Percentiles rank a stretch among this genome's conserved stretches.
phyloP scores from a whole-genome alignment of 1,140 invertebrate species.

The Trinorchestia longiramus region DNA sequence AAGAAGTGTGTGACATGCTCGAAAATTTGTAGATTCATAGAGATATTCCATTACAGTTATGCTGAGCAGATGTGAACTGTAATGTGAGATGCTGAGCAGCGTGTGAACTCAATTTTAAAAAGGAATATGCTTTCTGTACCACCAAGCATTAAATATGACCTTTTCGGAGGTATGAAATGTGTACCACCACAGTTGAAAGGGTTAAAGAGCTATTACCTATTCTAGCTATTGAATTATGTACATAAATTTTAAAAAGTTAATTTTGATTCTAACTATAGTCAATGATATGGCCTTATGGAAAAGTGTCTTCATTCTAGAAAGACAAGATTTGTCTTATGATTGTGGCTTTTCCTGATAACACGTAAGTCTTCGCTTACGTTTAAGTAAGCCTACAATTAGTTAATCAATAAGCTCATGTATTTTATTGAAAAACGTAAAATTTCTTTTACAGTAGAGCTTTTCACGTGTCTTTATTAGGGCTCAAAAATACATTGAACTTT shows the following conservation, averaged over 20 bases:
- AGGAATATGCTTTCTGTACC: too few species aligned
- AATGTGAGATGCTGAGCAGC: too few species aligned
- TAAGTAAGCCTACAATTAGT: background rate
- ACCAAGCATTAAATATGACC: too few species aligned
- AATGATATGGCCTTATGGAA: background rate
- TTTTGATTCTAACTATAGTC: background rate
- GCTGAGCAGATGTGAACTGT: too few species aligned
- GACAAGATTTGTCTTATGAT: background rate
- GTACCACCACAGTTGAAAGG: too few species aligned
- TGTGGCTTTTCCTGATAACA: background rate
- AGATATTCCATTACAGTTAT: too few species aligned
- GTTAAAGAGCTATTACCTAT: too few species aligned
- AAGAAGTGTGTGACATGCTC: too few species aligned
- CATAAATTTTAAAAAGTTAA: background rate
- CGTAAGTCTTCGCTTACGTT: background rate
- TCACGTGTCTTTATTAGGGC: background rate
- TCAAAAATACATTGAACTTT: background rate
- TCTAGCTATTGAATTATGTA: background rate
- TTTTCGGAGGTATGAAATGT: too few species aligned
- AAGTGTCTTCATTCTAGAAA: background rate
- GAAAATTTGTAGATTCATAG: too few species aligned
- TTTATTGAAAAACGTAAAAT: background rate
- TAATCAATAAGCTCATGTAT: background rate
- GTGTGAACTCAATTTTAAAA: too few species aligned
- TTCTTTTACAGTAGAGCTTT: background rate